Evolutionary conservation across 2,113 vertebrate genomes (phyloP), one percentile per base, ranked within the genome.

Genomic region (Gila orcuttii): DNA sequence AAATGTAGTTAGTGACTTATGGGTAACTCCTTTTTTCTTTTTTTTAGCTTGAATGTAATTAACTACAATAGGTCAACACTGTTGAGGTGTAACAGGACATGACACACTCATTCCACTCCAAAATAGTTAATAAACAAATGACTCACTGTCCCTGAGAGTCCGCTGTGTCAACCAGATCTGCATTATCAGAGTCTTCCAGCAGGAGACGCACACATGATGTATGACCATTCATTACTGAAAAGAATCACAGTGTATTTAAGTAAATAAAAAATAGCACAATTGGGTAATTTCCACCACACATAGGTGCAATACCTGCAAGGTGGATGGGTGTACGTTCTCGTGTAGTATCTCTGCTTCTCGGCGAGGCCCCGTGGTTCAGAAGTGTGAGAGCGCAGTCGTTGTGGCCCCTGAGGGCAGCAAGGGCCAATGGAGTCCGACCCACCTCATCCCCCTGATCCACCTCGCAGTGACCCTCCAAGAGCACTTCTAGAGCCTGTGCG

Each of bases 131-230:
- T 69, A 0, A 0, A 25, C 21, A 42, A 55, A 85, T 36, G 52
- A 97, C 98, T 97, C 93, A 99, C 98, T 97, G 97, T 96, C 97
- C 97, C 96, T 96, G 98, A 95, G 95, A 95, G 0, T 99, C 98
- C 9, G 94, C 95, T 42, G 96, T 93, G 0, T 99, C 96, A 6
- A 96, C 93, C 0, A 95, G 90, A 64, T 96, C 96, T 7, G 95
- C 93, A 87, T 94, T 94, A 82, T 98, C 97, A 11, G 96, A 90
- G 42, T 96, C 96, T 87, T 99, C 98, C 90, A 99, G 93, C 92
- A 99, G 95, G 86, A 98, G 92, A 85, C 96, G 95, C 89, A 98
- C 93, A 88, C 98, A 99, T 12, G 96, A 94, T 2, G 96, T 98
- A 50, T 99, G 98, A 31, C 98, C 98, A 25, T 99, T 98, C 92